Percentiles rank a stretch among this genome's conserved stretches.
phyloP scores from a whole-genome alignment of 1,140 invertebrate species.

The Anthonomus grandis region DNA sequence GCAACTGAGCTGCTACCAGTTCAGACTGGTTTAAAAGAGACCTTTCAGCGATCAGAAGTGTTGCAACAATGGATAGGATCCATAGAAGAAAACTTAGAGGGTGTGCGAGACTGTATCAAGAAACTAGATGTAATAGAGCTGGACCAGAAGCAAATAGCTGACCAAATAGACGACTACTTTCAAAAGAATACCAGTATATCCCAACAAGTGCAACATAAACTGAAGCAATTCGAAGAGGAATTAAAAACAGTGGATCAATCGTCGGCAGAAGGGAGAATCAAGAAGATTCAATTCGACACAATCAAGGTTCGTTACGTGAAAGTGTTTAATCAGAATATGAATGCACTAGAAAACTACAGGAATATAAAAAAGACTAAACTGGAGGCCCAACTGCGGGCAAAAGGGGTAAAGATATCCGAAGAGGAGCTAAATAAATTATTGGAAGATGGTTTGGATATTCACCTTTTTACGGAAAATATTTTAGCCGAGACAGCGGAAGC shows the following conservation, averaged over 20 bases:
- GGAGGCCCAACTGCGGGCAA: constrained; percentile 33
- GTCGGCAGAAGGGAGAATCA: constrained; percentile 36
- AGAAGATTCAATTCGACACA: constrained; percentile 39
- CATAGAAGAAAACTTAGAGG: constrained; percentile 23
- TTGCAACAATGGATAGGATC: constrained; percentile 28
- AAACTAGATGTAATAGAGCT: constrained; percentile 20
- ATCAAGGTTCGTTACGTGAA: constrained; percentile 34
- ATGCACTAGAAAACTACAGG: constrained; percentile 31
- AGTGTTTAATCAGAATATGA: constrained; percentile 30
- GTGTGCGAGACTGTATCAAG: constrained; percentile 14
- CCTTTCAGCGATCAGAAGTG: constrained; percentile 29
- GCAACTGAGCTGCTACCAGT: constrained; percentile 8
- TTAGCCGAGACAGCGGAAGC: constrained; percentile 77
- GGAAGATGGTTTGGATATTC: constrained; percentile 32
- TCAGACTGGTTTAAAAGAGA: constrained; percentile 10
- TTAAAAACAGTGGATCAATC: constrained; percentile 20
- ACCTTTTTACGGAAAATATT: constrained; percentile 53
- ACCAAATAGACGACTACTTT: constrained; percentile 34
- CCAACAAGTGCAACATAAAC: constrained; percentile 28
- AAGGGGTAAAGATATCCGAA: constrained; percentile 34
- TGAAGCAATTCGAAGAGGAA: constrained; percentile 37
- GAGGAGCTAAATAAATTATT: constrained; percentile 33
- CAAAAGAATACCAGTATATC: constrained; percentile 35
- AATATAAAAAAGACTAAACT: constrained; percentile 30
- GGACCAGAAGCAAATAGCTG: constrained; percentile 28